Evolutionary conservation across 2,888 invertebrate genomes (phyloP).

Genomic region (Pelosia muscerda): DNA sequence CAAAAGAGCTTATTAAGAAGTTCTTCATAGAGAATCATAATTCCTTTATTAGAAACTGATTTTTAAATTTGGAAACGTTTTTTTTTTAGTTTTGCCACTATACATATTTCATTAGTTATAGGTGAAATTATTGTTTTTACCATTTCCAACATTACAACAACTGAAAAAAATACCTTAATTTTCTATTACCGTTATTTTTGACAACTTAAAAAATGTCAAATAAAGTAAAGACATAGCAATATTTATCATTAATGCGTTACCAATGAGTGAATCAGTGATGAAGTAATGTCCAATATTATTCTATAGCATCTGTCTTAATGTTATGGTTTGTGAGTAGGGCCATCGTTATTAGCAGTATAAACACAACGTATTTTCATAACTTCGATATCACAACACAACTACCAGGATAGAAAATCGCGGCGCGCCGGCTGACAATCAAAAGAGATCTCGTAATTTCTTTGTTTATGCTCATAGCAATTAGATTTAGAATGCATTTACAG

Average conservation of each 20-base stretch:
- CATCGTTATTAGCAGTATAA: constrained; percentile 26
- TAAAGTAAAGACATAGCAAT: too few relatives aligned
- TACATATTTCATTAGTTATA: too few relatives aligned
- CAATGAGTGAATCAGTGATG: not conserved
- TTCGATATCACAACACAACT: not conserved
- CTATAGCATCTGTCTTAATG: constrained; percentile 1
- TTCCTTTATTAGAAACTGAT: too few relatives aligned
- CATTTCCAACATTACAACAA: too few relatives aligned
- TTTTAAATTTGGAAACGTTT: too few relatives aligned
- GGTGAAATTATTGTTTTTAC: too few relatives aligned
- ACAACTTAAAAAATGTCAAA: too few relatives aligned
- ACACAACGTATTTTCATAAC: constrained; percentile 24
- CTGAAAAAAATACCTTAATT: too few relatives aligned
- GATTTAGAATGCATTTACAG: not conserved
- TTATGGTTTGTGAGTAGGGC: constrained; percentile 22
- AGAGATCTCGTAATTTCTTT: not conserved
- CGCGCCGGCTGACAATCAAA: not conserved
- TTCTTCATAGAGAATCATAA: too few relatives aligned
- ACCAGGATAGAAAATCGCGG: not conserved
- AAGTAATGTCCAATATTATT: constrained; percentile 3
- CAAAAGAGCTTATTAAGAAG: too few relatives aligned
- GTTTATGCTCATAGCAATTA: not conserved
- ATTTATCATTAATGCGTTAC: not conserved
- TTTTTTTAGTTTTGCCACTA: too few relatives aligned
- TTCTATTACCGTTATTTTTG: too few relatives aligned